phyloP scores from a whole-genome alignment of 2,888 invertebrate genomes.

The Chrysolina americana region DNA sequence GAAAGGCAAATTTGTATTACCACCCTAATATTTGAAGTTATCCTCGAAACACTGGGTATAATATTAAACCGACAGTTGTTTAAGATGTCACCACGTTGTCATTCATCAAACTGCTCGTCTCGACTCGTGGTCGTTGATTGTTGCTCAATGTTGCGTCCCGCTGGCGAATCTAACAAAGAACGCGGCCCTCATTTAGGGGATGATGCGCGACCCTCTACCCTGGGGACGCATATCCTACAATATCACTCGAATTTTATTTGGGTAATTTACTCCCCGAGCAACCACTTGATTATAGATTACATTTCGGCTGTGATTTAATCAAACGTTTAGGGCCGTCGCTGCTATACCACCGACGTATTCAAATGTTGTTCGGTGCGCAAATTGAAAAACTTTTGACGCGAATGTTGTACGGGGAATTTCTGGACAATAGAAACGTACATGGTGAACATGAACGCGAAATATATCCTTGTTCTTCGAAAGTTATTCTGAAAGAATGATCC shows the following conservation, averaged over 20 bases:
- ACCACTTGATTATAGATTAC: constrained; percentile 58
- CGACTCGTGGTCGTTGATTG: constrained; percentile 22
- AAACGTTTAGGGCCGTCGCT: constrained; percentile 25
- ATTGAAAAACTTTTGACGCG: neutral
- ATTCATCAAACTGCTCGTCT: constrained; percentile 1
- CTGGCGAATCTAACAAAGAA: constrained; percentile 44
- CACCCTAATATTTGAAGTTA: too few species aligned
- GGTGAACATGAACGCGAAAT: too few species aligned
- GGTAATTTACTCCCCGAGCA: constrained; percentile 59
- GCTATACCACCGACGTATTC: neutral
- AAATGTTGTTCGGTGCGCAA: neutral
- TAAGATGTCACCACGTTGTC: constrained; percentile 25
- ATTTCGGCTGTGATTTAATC: constrained; percentile 54
- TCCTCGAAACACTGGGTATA: neutral
- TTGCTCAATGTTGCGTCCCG: constrained; percentile 25
- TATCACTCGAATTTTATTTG: constrained; percentile 63
- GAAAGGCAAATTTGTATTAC: too few species aligned
- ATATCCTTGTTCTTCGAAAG: too few species aligned
- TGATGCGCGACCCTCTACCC: constrained; percentile 47
- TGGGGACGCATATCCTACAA: constrained; percentile 60
- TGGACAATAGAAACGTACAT: too few species aligned
- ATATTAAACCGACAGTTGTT: constrained; percentile 20
- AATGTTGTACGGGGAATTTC: too few species aligned
- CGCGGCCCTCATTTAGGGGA: constrained; percentile 47
- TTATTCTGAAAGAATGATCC: too few species aligned